phyloP scores from a whole-genome alignment of 2,113 vertebrate genomes.

The Vimba vimba region DNA sequence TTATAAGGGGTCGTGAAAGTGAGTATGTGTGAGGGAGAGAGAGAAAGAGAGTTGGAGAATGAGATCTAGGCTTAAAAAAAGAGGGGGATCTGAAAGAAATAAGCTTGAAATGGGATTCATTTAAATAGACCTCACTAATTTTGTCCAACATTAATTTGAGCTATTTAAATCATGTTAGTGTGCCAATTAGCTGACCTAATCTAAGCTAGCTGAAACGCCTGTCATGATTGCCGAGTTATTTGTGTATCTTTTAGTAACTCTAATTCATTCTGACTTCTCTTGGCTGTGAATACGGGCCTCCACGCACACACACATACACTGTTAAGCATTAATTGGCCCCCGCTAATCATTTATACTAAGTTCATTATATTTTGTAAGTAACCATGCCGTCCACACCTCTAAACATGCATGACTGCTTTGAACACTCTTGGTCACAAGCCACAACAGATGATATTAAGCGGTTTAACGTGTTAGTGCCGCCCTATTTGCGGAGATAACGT shows the following conservation, averaged over 20 bases:
- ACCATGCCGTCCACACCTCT: conserved; percentile 13
- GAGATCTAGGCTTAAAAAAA: conserved; percentile 3
- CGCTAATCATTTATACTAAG: conserved; percentile 43
- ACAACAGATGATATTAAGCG: conserved; percentile 25
- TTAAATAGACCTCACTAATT: conserved; percentile 56
- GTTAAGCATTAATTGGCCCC: conserved; percentile 29
- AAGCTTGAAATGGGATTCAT: conserved; percentile 45
- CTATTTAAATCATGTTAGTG: conserved; percentile 59
- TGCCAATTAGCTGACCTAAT: conserved; percentile 60
- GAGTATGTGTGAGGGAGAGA: neutral
- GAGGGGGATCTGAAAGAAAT: conserved; percentile 26
- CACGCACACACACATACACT: neutral
- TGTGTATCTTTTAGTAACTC: conserved; percentile 55
- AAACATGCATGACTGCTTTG: conserved; percentile 36
- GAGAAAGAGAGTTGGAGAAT: neutral
- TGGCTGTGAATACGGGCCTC: conserved; percentile 19
- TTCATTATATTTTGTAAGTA: conserved; percentile 29
- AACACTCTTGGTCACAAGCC: conserved; percentile 29
- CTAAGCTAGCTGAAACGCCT: conserved; percentile 43
- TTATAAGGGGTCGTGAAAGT: neutral
- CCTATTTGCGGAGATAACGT: neutral
- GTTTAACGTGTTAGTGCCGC: neutral
- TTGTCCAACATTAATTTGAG: conserved; percentile 56
- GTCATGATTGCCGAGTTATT: conserved; percentile 57
- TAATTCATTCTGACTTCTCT: conserved; percentile 42